Conservation (phyloP, 2,113 vertebrate genomes). For the Acanthisitta chloris region DNA sequence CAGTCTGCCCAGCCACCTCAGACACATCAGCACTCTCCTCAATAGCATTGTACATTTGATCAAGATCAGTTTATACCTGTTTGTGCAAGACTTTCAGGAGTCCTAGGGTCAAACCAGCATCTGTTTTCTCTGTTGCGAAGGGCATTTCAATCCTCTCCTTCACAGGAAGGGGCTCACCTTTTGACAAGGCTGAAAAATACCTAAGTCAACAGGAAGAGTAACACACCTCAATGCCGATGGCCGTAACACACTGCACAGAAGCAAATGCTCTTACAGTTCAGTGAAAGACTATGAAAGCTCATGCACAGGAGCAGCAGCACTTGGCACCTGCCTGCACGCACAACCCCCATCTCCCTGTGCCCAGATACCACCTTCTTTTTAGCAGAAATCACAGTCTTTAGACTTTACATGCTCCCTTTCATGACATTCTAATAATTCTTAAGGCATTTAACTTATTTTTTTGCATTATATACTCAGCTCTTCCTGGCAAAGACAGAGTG, state of each 20-base stretch:
- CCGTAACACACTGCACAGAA: neutral
- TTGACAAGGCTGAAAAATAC: conserved; percentile 86
- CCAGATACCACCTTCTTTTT: neutral
- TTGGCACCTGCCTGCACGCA: accelerated
- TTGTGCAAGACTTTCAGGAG: conserved; percentile 87
- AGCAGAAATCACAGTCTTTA: neutral
- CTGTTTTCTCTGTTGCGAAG: conserved; percentile 71
- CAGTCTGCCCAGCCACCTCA: neutral
- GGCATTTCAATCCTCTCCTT: conserved; percentile 84
- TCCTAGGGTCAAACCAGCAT: conserved; percentile 82
- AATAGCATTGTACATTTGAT: accelerated
- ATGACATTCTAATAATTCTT: neutral
- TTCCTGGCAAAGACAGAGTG: neutral
- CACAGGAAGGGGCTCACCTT: conserved; percentile 83
- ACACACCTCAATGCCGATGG: neutral
- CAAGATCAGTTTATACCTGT: conserved; percentile 73
- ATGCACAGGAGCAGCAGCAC: accelerated
- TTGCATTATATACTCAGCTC: neutral
- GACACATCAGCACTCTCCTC: neutral
- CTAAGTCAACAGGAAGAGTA: conserved; percentile 60
- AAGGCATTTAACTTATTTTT: neutral
- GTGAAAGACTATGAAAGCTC: accelerated
- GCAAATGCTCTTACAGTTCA: neutral
- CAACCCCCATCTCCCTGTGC: neutral
- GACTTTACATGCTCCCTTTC: neutral